phyloP scores from a whole-genome alignment of 2,888 invertebrate genomes.

The Lithophane socia region DNA sequence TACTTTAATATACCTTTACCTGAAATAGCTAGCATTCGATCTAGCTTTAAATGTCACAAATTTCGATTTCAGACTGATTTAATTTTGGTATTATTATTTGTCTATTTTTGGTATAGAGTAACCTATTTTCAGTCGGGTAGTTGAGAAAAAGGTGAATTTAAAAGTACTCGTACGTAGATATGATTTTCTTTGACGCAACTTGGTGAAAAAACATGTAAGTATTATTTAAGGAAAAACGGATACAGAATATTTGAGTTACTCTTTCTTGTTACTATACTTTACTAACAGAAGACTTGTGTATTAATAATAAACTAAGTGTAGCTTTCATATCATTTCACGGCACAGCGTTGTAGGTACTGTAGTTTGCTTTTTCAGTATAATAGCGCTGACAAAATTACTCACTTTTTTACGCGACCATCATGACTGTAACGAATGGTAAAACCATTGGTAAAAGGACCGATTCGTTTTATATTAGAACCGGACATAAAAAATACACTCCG shows the following conservation, averaged over 20 bases:
- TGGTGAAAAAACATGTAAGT: neutral
- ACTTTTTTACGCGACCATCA: neutral
- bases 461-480: conserved; percentile 25
- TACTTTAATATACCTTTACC: neutral
- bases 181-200: neutral
- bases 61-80: conserved; percentile 12
- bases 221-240: neutral
- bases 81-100: neutral
- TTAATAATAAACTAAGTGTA: neutral
- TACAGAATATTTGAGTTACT: neutral
- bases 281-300: neutral
- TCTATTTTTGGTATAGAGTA: conserved; percentile 7
- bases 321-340: neutral
- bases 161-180: conserved; percentile 1
- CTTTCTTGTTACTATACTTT: conserved; percentile 8
- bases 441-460: conserved; percentile 12
- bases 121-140: neutral
- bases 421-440: neutral
- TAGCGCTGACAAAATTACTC: neutral
- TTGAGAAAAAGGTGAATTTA: neutral
- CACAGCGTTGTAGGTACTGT: neutral
- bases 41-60: conserved; percentile 26
- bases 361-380: neutral
- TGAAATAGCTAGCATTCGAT: conserved; percentile 43
- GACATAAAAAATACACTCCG: conserved; percentile 39